Conservation (phyloP, 1,140 invertebrate genomes). For the Leptinotarsa lineolata region DNA sequence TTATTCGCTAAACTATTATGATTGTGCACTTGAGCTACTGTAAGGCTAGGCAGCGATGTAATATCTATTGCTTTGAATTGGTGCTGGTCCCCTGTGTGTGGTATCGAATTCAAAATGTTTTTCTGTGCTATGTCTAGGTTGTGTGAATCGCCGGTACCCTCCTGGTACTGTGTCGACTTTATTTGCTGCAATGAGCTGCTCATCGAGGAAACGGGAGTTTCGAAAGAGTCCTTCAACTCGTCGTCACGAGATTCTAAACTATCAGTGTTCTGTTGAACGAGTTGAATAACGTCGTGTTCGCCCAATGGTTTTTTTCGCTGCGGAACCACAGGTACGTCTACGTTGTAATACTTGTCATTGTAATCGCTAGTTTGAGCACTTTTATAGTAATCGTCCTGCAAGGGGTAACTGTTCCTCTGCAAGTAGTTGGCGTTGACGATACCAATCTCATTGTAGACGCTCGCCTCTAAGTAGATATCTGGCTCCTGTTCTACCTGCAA, state of each 20-base stretch:
- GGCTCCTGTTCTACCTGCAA: neutral
- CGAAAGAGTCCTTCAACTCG: constrained; percentile 64
- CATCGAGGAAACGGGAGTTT: constrained; percentile 63
- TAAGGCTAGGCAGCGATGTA: constrained; percentile 49
- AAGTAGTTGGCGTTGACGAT: constrained; percentile 1
- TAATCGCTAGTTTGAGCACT: constrained; percentile 22
- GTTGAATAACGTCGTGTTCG: constrained; percentile 12
- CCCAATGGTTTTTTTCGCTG: constrained; percentile 7
- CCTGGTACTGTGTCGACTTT: constrained; percentile 50
- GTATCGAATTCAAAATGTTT: constrained; percentile 27
- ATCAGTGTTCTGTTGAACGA: constrained; percentile 59
- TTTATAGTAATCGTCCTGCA: constrained; percentile 17
- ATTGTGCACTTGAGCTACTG: constrained; percentile 38
- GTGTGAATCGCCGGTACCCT: constrained; percentile 41
- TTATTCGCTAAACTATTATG: constrained; percentile 35
- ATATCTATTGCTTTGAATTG: constrained; percentile 49
- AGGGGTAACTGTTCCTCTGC: neutral
- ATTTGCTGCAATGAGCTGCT: constrained; percentile 53
- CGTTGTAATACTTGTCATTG: constrained; percentile 25
- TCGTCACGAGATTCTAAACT: constrained; percentile 63
- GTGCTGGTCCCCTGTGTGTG: constrained; percentile 45
- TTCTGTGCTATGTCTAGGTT: constrained; percentile 45
- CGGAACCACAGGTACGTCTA: neutral
- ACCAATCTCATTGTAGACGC: neutral
- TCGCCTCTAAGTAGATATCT: constrained; percentile 6